These are phyloP conservation scores for Hozukius guyotensis DNA, from an alignment of 2,797 vertebrate genomes.

Conservation along the genomic window DNA sequence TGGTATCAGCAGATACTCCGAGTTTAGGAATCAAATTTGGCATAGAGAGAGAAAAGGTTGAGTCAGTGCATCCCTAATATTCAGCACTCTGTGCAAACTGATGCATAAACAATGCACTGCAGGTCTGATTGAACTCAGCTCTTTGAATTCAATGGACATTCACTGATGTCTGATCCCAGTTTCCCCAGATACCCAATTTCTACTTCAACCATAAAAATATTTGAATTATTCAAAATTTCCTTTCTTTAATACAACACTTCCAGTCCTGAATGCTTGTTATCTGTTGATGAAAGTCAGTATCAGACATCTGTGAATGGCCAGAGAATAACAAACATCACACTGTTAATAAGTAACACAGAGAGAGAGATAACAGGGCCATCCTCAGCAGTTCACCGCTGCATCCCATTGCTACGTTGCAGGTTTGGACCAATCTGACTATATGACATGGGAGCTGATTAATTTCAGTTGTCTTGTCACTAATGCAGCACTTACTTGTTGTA, in stretches of 20 bases:
- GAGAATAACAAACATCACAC: constrained; percentile 35
- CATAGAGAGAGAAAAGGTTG: not conserved
- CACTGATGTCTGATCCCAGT: constrained; percentile 45
- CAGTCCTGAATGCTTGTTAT: constrained; percentile 22
- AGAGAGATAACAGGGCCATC: constrained; percentile 41
- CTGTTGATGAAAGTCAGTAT: constrained; percentile 35
- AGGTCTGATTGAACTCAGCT: constrained; percentile 55
- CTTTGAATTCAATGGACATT: constrained; percentile 38
- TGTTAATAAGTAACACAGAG: constrained; percentile 32
- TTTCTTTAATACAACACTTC: constrained; percentile 9
- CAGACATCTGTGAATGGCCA: constrained; percentile 64
- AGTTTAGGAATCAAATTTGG: not conserved
- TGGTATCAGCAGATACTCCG: not conserved
- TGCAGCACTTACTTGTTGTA: constrained; percentile 8
- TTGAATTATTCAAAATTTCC: not conserved
- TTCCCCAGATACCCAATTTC: not conserved
- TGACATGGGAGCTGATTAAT: constrained; percentile 35
- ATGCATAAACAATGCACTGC: constrained; percentile 19
- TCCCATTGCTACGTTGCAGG: constrained; percentile 5
- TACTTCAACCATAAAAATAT: not conserved
- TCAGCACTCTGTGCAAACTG: not conserved
- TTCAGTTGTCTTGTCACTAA: constrained; percentile 36
- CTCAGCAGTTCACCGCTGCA: constrained; percentile 26
- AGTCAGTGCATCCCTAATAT: not conserved
- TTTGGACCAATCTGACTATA: not conserved